These are phyloP conservation scores for Xiphias gladius DNA, from an alignment of 2,113 vertebrate species.

Conservation along the genomic window DNA sequence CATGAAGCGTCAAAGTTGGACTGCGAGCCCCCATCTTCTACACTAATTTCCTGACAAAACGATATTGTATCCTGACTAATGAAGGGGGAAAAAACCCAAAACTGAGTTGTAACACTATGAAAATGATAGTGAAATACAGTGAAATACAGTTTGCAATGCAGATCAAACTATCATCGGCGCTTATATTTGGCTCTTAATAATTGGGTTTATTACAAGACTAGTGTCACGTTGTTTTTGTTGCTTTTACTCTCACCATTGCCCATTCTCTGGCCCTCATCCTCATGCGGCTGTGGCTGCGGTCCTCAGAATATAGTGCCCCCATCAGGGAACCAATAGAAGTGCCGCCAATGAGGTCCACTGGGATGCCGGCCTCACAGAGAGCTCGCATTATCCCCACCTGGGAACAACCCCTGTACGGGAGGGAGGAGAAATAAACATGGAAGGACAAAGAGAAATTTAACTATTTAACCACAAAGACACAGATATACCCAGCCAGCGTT, in stretches of 20 bases:
- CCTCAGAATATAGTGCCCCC: slow-evolving; percentile 93
- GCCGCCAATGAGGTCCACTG: slow-evolving; percentile 93
- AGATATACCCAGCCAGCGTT: neutral
- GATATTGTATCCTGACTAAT: neutral
- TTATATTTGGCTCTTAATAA: neutral
- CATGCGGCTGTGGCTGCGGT: slow-evolving; percentile 90
- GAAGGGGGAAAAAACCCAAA: neutral
- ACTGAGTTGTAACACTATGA: neutral
- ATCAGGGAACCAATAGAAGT: slow-evolving; percentile 94
- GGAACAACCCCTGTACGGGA: slow-evolving; percentile 90
- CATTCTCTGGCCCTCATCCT: slow-evolving; percentile 92
- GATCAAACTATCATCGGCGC: neutral
- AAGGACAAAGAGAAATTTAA: neutral
- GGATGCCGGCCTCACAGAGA: slow-evolving; percentile 89
- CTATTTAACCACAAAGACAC: neutral
- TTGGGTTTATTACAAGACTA: neutral
- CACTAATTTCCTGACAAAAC: neutral
- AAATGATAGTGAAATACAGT: neutral
- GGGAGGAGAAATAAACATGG: neutral
- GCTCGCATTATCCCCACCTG: slow-evolving; percentile 93
- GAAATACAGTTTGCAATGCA: neutral
- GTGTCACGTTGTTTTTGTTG: neutral
- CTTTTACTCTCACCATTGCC: slow-evolving; percentile 89
- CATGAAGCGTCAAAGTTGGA: neutral
- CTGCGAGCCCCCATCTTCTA: neutral